These are phyloP conservation scores for Xiphias gladius DNA, from an alignment of 2,113 vertebrate genomes.

Conservation along the genomic window DNA sequence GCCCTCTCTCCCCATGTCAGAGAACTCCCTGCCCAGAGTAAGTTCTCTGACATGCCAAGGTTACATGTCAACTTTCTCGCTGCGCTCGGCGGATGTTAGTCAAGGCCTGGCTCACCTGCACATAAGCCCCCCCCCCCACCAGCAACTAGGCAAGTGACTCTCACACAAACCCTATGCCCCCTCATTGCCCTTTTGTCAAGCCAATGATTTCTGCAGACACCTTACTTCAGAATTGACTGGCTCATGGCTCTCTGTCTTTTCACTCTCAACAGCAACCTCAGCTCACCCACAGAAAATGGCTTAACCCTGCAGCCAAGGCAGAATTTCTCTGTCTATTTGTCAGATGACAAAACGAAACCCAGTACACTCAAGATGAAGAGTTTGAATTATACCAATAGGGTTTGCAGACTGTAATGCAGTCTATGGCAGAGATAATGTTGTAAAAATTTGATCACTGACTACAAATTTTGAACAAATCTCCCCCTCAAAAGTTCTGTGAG, in stretches of 20 bases:
- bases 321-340: slow-evolving; percentile 41
- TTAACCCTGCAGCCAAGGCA: slow-evolving; percentile 34
- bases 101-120: slow-evolving; percentile 84
- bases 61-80: slow-evolving; percentile 85
- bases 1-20: slow-evolving; percentile 60
- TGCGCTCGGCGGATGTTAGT: slow-evolving; percentile 77
- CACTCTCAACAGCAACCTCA: slow-evolving; percentile 43
- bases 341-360: slow-evolving; percentile 5
- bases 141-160: slow-evolving; percentile 75
- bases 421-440: background rate
- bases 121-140: slow-evolving; percentile 70
- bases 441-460: background rate
- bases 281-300: slow-evolving; percentile 56
- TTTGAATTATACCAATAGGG: background rate
- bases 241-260: slow-evolving; percentile 40
- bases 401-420: background rate
- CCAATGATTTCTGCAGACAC: slow-evolving; percentile 86
- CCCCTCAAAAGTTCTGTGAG: background rate
- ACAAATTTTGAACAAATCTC: background rate
- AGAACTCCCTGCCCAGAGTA: slow-evolving; percentile 72
- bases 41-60: slow-evolving; percentile 84
- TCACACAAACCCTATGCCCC: slow-evolving; percentile 81
- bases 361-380: background rate
- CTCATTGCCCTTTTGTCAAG: slow-evolving; percentile 84
- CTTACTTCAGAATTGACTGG: slow-evolving; percentile 71